Evolutionary conservation across 2,888 invertebrate genomes (phyloP).

Genomic region (Aromia moschata): DNA sequence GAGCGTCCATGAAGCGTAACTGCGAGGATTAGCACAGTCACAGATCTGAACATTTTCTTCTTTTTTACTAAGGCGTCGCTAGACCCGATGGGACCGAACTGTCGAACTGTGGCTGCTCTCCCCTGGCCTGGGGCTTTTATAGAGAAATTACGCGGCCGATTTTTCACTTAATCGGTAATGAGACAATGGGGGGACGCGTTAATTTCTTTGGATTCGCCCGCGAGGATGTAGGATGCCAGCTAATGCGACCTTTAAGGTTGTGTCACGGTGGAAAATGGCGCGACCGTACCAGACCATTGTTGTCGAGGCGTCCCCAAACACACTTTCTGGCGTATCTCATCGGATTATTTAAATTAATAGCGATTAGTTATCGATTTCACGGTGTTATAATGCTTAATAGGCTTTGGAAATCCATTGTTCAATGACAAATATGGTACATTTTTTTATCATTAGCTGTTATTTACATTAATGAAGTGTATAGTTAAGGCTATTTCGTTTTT

Average conservation of each 20-base stretch:
- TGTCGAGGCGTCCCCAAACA: slow-evolving; percentile 7
- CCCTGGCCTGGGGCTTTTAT: slow-evolving; percentile 15
- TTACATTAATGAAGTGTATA: too few relatives aligned
- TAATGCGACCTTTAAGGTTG: slow-evolving; percentile 31
- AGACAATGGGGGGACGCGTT: slow-evolving; percentile 9
- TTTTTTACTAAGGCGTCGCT: slow-evolving; percentile 3
- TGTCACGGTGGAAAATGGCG: slow-evolving; percentile 18
- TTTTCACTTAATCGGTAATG: slow-evolving; percentile 31
- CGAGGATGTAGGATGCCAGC: slow-evolving; percentile 21
- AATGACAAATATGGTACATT: slow-evolving; percentile 2
- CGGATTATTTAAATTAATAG: slow-evolving; percentile 2
- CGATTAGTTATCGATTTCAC: slow-evolving; percentile 7
- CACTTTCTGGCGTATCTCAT: slow-evolving; percentile 12
- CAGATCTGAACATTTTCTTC: slow-evolving; percentile 24
- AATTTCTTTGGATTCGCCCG: slow-evolving; percentile 7
- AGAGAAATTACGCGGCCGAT: slow-evolving; percentile 16
- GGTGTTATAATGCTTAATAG: slow-evolving; percentile 6
- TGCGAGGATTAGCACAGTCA: neutral
- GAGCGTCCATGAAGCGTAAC: slow-evolving; percentile 60
- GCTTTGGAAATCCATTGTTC: neutral
- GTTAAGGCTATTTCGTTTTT: too few relatives aligned
- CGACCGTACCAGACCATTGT: slow-evolving; percentile 13
- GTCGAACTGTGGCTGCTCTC: slow-evolving; percentile 17
- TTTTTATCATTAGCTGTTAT: too few relatives aligned
- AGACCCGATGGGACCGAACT: slow-evolving; percentile 25